Base-by-base conservation (phyloP, 2,888 invertebrate genomes). In the Cerastis leucographa region DNA sequence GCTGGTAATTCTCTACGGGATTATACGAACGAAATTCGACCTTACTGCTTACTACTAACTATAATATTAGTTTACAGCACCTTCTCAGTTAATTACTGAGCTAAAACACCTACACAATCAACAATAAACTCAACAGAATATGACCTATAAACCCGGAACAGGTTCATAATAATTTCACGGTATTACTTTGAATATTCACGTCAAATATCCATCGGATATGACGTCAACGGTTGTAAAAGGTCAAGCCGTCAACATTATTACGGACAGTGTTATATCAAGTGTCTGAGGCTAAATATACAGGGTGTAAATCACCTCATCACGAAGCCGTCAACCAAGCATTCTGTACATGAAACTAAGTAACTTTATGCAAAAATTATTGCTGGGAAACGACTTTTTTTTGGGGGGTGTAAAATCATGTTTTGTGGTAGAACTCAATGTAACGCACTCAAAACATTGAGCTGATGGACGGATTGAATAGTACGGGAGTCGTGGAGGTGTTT, bases 101-200 rank as follows among this genome's bases (percentile, higher is more conserved):
- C 7, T 6, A 54, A 14, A 56, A 40, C 0, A 35, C 14, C n/a
- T 19, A 59, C n/a, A 61, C 17, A 42, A 56, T 25, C 14, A 67
- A 66, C 46, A 12, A 14, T 51, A 46, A 42, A 61, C 35, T 74
- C 22, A 54, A 22, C 19, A 56, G 35, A 59, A 66, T 69, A 61
- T 44, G n/a, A 62, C 56, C 35, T 9, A n/a, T 40, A 70, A 44
- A 68, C 74, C n/a, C 29, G 40, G 56, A 67, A 67, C 70, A 40
- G 40, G 25, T 40, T 8, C 42, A 74, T 80, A 46, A 64, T n/a
- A 80, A 59, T 71, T 80, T 82, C 67, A 80, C 68, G 25, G 22
- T 1, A 12, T 62, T 22, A 35, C 40, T 82, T 81, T 56, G n/a
- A 74, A 68, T 68, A 84, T 80, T 80, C 44, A 70, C 42, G 14